Conservation (phyloP, 2,113 vertebrate species). For the Petrocephalus microphthalmus region DNA sequence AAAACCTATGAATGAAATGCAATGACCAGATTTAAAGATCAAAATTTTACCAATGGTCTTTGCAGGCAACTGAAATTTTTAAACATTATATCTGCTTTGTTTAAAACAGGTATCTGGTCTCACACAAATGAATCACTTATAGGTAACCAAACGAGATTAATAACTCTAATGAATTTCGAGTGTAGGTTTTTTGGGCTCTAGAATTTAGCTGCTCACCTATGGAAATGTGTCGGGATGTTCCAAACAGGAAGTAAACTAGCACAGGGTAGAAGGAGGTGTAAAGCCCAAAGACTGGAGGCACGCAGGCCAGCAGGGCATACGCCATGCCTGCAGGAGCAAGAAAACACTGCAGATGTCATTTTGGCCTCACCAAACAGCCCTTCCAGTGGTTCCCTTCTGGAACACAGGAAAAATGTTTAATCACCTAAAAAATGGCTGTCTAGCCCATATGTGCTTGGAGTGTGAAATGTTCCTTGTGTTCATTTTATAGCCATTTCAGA, state of each 20-base stretch:
- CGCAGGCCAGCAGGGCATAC: constrained; percentile 81
- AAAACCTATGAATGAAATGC: not conserved
- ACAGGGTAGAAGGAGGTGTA: constrained; percentile 86
- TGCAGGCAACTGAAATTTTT: not conserved
- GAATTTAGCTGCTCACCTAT: constrained; percentile 60
- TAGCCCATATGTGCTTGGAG: not conserved
- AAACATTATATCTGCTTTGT: not conserved
- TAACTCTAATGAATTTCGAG: not conserved
- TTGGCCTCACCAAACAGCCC: not conserved
- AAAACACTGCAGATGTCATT: not conserved
- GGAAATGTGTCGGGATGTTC: constrained; percentile 86
- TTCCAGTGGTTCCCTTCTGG: not conserved
- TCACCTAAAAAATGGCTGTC: not conserved
- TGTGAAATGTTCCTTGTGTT: not conserved
- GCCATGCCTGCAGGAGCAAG: constrained; percentile 69
- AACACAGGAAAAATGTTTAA: not conserved
- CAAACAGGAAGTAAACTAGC: constrained; percentile 84
- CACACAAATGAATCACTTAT: not conserved
- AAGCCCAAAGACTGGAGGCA: constrained; percentile 77
- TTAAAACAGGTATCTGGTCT: not conserved
- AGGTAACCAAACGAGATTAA: not conserved
- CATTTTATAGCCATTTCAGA: not conserved
- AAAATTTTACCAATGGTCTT: not conserved
- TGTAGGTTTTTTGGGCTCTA: not conserved
- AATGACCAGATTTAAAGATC: not conserved